Evolutionary conservation across 2,113 vertebrate species (phyloP).

Genomic region (Aspidoscelis tigris): DNA sequence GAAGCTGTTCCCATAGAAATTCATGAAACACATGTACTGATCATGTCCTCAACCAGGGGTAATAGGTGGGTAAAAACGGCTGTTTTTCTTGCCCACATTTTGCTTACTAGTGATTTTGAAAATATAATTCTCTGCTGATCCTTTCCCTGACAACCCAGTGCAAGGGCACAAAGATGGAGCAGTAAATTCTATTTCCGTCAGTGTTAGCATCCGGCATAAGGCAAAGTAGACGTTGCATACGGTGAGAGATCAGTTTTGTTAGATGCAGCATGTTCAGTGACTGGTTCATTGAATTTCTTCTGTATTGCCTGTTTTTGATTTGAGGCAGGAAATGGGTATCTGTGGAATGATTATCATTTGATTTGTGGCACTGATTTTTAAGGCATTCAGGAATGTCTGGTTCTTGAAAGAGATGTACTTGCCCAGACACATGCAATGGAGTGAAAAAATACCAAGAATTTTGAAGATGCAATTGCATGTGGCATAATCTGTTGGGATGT

Average conservation of each 20-base stretch:
- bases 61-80: no score
- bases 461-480: not conserved
- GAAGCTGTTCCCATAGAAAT: no score
- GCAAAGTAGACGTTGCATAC: no score
- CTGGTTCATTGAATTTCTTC: not conserved
- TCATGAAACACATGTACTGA: no score
- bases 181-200: not conserved
- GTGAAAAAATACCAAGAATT: not conserved
- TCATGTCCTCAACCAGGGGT: no score
- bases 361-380: not conserved
- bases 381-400: not conserved
- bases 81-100: no score
- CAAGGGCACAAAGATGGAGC: no score
- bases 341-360: not conserved
- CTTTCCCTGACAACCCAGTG: no score
- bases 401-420: not conserved
- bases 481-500: not conserved
- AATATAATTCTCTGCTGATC: no score
- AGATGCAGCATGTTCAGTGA: not conserved
- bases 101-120: no score
- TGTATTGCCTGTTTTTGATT: not conserved
- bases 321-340: not conserved
- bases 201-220: not conserved
- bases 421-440: not conserved
- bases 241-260: not conserved